phyloP scores from a whole-genome alignment of 2,797 vertebrate genomes.

The Poliocrania exsul region DNA sequence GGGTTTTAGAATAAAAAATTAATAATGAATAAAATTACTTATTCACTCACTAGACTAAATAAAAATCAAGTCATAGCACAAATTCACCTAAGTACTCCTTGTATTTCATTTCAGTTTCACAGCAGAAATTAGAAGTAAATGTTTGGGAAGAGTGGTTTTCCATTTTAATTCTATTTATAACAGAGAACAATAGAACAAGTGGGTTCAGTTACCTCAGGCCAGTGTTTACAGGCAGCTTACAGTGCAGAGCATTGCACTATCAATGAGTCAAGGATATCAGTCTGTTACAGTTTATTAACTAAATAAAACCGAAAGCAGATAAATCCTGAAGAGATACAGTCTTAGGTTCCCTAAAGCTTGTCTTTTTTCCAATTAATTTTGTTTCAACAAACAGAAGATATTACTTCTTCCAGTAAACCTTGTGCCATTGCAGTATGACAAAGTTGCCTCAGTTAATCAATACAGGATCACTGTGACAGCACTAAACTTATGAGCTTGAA shows the following conservation, averaged over 20 bases:
- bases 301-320: background rate
- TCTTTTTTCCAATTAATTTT: background rate
- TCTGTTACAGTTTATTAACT: background rate
- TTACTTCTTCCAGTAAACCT: background rate
- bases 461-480: background rate
- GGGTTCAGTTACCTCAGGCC: background rate
- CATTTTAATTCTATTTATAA: background rate
- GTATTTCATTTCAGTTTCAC: background rate
- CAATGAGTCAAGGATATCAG: background rate
- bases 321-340: background rate
- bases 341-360: background rate
- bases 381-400: background rate
- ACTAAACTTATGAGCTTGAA: background rate
- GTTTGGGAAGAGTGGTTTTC: background rate
- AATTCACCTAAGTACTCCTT: background rate
- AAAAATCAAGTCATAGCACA: background rate
- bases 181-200: background rate
- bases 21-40: background rate
- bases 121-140: background rate
- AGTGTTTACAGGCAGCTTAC: background rate
- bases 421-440: background rate
- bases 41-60: background rate
- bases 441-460: background rate
- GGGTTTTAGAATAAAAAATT: constrained; percentile 4
- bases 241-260: background rate